phyloP scores from a whole-genome alignment of 1,140 invertebrate species.

The Papilio polytes region DNA sequence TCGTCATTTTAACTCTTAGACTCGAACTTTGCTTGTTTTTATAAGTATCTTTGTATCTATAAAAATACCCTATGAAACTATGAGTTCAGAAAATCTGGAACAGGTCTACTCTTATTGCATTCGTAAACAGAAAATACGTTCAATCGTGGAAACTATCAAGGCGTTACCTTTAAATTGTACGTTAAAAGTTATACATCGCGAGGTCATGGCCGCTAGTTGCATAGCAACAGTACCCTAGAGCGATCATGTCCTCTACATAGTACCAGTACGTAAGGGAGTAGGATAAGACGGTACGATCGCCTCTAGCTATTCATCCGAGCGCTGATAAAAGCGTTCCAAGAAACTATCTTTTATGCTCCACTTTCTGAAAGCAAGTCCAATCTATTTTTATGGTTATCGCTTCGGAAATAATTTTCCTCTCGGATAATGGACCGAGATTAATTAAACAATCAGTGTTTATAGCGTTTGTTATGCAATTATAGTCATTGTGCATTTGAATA shows the following conservation, averaged over 20 bases:
- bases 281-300: slow-evolving; percentile 42
- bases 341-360: slow-evolving; percentile 52
- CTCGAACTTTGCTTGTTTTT: not conserved
- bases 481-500: not conserved
- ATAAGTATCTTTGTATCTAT: not conserved
- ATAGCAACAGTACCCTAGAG: slow-evolving; percentile 34
- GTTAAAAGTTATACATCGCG: slow-evolving; percentile 41
- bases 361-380: slow-evolving; percentile 46
- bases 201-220: slow-evolving; percentile 45
- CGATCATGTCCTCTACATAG: slow-evolving; percentile 40
- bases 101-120: not conserved
- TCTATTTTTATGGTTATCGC: slow-evolving; percentile 48
- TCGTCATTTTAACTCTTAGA: too few relatives aligned
- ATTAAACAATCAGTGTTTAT: slow-evolving; percentile 28
- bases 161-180: slow-evolving; percentile 41
- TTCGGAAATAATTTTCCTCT: slow-evolving; percentile 31
- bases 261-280: slow-evolving; percentile 15
- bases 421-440: slow-evolving; percentile 20
- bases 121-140: slow-evolving; percentile 21
- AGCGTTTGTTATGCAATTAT: not conserved
- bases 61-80: not conserved
- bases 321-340: slow-evolving; percentile 52
- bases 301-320: slow-evolving; percentile 49
- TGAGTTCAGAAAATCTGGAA: slow-evolving; percentile 9
- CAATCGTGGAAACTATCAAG: slow-evolving; percentile 21